Percentiles rank a stretch among this genome's conserved stretches.
phyloP scores from a whole-genome alignment of 2,113 vertebrate species.

The Paradoxurus hermaphroditus region DNA sequence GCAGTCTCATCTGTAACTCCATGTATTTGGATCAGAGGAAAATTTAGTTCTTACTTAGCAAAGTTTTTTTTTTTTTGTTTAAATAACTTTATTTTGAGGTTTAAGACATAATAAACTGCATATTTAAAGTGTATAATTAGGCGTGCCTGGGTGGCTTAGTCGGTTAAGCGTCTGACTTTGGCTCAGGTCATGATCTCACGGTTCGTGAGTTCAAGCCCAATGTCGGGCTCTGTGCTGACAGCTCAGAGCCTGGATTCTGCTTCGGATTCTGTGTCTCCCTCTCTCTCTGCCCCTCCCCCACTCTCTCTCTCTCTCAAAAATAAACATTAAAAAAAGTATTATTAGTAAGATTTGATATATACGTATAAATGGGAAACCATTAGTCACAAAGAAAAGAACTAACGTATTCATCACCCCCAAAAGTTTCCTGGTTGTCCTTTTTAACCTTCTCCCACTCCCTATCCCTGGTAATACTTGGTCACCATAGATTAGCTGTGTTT shows the following conservation, averaged over 20 bases:
- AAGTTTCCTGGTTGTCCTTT: too few species aligned
- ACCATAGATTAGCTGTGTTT: not conserved
- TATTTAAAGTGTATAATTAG: not conserved
- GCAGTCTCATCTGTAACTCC: not conserved
- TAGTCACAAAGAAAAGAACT: not conserved
- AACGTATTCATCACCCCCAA: accelerated
- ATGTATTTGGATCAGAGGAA: not conserved
- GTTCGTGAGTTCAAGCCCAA: too few species aligned
- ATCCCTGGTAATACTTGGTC: not conserved
- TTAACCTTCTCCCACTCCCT: not conserved
- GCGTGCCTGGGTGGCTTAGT: too few species aligned
- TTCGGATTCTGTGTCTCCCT: too few species aligned
- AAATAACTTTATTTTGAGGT: not conserved
- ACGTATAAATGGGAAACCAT: not conserved
- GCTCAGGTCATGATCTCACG: too few species aligned
- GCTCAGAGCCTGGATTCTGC: too few species aligned
- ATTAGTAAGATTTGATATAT: not conserved
- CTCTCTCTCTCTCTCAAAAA: too few species aligned
- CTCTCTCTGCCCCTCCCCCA: too few species aligned
- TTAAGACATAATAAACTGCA: not conserved
- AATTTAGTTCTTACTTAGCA: not conserved
- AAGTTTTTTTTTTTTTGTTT: not conserved
- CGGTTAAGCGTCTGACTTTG: too few species aligned
- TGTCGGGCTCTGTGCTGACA: too few species aligned
- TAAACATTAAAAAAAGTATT: too few species aligned